Evolutionary conservation across 53 echinoderm and acorn worm genomes (phyloP).

Genomic region (Henricia sp.): DNA sequence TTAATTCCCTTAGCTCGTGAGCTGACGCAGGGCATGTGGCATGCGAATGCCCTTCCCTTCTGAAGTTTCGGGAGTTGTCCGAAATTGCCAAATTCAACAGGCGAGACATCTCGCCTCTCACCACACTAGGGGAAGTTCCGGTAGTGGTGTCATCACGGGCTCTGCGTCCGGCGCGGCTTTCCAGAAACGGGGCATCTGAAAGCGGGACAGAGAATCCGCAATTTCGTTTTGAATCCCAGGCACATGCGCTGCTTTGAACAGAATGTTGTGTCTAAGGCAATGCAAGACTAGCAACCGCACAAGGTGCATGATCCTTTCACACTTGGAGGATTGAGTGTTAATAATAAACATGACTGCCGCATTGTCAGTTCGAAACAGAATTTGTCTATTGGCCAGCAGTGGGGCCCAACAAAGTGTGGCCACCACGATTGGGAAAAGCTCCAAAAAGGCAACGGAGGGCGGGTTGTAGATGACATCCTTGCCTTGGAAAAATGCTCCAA

Average conservation of each 20-base stretch:
- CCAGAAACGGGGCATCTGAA: slow-evolving; percentile 34
- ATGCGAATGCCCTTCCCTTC: too few species aligned
- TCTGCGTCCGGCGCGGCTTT: slow-evolving; percentile 24
- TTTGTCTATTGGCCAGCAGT: neutral
- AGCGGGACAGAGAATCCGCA: slow-evolving; percentile 61
- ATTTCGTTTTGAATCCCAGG: slow-evolving; percentile 25
- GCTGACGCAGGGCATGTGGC: too few species aligned
- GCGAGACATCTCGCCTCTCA: neutral
- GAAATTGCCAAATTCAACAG: too few species aligned
- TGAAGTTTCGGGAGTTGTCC: too few species aligned
- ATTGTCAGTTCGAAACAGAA: slow-evolving; percentile 35
- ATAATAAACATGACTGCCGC: slow-evolving; percentile 42
- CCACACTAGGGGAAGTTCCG: slow-evolving; percentile 9
- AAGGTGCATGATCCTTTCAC: slow-evolving; percentile 18
- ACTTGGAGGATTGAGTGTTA: slow-evolving; percentile 35
- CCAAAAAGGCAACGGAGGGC: slow-evolving; percentile 32
- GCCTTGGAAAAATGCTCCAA: neutral
- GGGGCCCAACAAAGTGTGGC: slow-evolving; percentile 13
- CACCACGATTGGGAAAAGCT: slow-evolving; percentile 44
- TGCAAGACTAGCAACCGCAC: slow-evolving; percentile 17
- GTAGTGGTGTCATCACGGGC: slow-evolving; percentile 10
- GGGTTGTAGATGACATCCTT: neutral
- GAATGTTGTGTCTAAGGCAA: slow-evolving; percentile 21
- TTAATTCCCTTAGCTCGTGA: too few species aligned
- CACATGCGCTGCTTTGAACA: slow-evolving; percentile 16